phyloP scores from a whole-genome alignment of 2,113 vertebrate species.

The Camelus dromedarius region DNA sequence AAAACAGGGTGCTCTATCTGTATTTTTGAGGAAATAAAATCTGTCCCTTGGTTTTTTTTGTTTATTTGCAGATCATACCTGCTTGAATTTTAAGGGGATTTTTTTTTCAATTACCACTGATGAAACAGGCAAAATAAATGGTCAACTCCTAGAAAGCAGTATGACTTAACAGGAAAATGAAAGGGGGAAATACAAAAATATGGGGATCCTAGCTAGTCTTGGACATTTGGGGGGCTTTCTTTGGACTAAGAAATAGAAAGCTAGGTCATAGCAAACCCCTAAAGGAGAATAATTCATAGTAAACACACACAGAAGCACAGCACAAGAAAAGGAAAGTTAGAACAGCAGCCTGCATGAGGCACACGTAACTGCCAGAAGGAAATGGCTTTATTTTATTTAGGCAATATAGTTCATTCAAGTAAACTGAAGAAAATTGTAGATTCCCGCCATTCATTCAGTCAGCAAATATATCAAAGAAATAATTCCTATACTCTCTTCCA shows the following conservation, averaged over 20 bases:
- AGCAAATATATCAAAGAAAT: conserved; percentile 53
- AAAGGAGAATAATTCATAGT: conserved; percentile 30
- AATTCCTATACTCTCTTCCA: conserved; percentile 50
- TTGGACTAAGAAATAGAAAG: background rate
- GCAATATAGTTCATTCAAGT: conserved; percentile 49
- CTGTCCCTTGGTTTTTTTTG: background rate
- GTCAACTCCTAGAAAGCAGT: background rate
- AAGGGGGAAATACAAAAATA: background rate
- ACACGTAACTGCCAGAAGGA: conserved; percentile 13
- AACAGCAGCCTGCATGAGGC: conserved; percentile 10
- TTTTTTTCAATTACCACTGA: conserved; percentile 14
- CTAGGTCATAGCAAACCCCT: background rate
- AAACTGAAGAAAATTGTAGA: conserved; percentile 68
- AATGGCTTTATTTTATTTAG: conserved; percentile 59
- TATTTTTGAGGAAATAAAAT: conserved; percentile 32
- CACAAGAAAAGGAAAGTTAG: conserved; percentile 42
- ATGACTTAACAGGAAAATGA: background rate
- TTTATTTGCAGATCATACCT: conserved; percentile 11
- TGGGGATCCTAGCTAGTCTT: background rate
- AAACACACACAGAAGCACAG: conserved; percentile 20
- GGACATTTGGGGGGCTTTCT: background rate
- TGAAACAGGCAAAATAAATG: conserved; percentile 37
- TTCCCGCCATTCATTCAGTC: conserved; percentile 55
- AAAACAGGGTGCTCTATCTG: background rate
- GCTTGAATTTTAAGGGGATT: conserved; percentile 9